A percentile compares a stretch with the other conserved stretches of the same genome.
Evolutionary conservation across 2,113 vertebrate species (phyloP).

Genomic region (Prionailurus viverrinus): DNA sequence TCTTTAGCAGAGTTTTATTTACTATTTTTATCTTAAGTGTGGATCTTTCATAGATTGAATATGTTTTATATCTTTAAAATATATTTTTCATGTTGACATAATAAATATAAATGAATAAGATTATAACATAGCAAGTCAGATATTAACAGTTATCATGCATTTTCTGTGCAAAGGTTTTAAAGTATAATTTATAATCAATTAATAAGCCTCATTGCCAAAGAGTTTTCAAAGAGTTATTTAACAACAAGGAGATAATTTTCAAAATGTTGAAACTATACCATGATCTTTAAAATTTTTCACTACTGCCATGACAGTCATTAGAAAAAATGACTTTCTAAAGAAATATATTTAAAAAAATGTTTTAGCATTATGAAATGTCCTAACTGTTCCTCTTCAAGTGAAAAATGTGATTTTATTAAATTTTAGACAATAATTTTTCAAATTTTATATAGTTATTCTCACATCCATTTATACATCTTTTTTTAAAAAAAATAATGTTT

Average conservation of each 20-base stretch:
- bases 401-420: background rate
- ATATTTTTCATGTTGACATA: background rate
- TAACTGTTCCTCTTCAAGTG: background rate
- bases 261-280: background rate
- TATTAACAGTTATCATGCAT: background rate
- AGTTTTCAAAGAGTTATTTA: background rate
- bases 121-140: background rate
- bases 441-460: background rate
- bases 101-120: background rate
- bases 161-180: background rate
- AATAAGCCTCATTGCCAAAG: background rate
- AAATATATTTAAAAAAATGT: background rate
- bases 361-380: background rate
- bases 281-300: background rate
- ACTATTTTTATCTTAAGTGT: background rate
- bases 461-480: background rate
- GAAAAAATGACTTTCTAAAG: background rate
- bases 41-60: background rate
- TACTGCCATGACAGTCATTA: background rate
- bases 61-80: background rate
- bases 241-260: background rate
- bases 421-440: background rate
- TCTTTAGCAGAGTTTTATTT: background rate
- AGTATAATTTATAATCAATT: background rate
- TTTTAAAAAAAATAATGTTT: too few relatives aligned